Base-by-base conservation (phyloP, 2,797 vertebrate genomes). In the Enteromius treurensis region DNA sequence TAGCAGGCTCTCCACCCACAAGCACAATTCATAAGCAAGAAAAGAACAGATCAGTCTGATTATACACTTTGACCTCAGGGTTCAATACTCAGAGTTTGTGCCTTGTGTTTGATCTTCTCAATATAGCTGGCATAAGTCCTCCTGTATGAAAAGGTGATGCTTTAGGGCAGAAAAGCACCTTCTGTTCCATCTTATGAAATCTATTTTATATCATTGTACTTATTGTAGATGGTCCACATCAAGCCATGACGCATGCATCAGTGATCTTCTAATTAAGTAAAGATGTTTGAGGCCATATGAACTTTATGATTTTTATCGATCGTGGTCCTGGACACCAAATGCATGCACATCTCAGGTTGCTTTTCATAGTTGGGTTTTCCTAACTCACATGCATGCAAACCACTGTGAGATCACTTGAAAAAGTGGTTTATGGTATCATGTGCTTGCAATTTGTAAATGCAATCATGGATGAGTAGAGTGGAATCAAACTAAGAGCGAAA, bases 41-140 rank as follows among this genome's bases (percentile, higher is more conserved):
- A 79, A 55, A 84, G 76, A 73, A 60, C 86, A 81, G 84, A 89
- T 88, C 86, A 89, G 86, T 82, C 55, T 51, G 82, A 85, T 87
- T 79, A 86, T 78, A 69, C 42, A 62, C 79, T 70, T 80, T 80
- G 80, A 85, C 81, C 87, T 84, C 60, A 79, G 70, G 83, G 65
- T 85, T 88, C 51, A 83, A 68, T 82, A 79, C 53, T 73, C 68
- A 17, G 32, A 51, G 82, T 90, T 88, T 58, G 49, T n/a, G 77
- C 84, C 84, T 88, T 65, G 64, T 26, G 58, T 80, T 40, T 68
- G 86, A 89, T 81, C 83, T 88, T 85, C 83, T 85, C 65, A 58
- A 77, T 77, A 85, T 82, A 80, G 60, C 77, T 67, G 40, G 75
- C 83, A 79, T 85, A 89, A 90, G 80, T 88, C 88, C 32, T 86